Percentiles rank a stretch among this genome's conserved stretches.
Conservation (phyloP, 2,888 invertebrate species). For the Proisotoma minuta region DNA sequence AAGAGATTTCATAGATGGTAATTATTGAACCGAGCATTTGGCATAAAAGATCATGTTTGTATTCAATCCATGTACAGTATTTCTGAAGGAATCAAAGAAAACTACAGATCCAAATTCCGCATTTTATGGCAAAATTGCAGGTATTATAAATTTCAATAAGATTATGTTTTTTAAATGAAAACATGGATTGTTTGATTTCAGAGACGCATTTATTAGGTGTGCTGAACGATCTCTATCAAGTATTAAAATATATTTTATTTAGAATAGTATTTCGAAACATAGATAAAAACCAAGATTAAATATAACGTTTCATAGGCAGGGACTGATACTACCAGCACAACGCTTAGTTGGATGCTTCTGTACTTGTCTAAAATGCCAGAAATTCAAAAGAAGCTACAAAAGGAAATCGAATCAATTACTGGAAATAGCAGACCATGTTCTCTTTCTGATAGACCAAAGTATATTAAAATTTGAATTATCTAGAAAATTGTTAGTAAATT, state of each 20-base stretch:
- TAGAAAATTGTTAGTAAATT: not conserved
- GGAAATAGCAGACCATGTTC: constrained; percentile 14
- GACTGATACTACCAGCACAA: constrained; percentile 12
- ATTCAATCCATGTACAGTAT: no score
- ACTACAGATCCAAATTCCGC: not conserved
- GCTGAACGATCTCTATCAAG: constrained; percentile 15
- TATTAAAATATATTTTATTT: no score
- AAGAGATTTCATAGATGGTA: not conserved
- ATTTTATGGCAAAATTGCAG: constrained; percentile 7
- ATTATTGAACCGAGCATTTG: not conserved
- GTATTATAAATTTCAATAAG: not conserved
- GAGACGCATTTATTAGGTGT: constrained; percentile 2
- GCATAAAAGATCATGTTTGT: no score
- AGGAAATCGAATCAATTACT: constrained; percentile 17
- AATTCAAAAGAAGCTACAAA: constrained; percentile 18
- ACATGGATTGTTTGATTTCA: not conserved
- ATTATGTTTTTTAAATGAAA: not conserved
- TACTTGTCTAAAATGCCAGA: constrained; percentile 18
- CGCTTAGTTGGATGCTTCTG: constrained; percentile 16
- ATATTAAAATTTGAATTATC: not conserved
- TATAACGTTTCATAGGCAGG: no score
- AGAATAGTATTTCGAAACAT: no score
- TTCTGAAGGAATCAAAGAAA: constrained; percentile 20
- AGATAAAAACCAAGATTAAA: no score
- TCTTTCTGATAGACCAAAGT: constrained; percentile 17